Evolutionary conservation across 1,140 invertebrate species (phyloP).

Genomic region (Asbolus verrucosus): DNA sequence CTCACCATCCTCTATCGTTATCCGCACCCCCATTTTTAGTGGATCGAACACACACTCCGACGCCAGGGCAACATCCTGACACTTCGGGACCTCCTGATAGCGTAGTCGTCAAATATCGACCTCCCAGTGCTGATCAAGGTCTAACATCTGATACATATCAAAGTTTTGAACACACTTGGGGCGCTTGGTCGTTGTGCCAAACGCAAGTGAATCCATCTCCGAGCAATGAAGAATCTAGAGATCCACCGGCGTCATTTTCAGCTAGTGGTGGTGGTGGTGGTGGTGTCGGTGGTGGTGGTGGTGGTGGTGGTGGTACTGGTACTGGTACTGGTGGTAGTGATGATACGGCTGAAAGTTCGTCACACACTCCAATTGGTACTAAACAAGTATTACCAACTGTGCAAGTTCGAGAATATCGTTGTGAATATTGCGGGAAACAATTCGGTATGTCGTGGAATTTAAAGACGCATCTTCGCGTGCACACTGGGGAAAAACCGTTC

Average conservation of each 20-base stretch:
- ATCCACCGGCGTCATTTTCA: slow-evolving; percentile 67
- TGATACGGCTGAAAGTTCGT: slow-evolving; percentile 68
- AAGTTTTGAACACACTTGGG: slow-evolving; percentile 70
- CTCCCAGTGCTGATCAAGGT: slow-evolving; percentile 75
- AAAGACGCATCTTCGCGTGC: slow-evolving; percentile 86
- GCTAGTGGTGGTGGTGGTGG: slow-evolving; percentile 49
- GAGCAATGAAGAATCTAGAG: slow-evolving; percentile 60
- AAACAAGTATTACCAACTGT: slow-evolving; percentile 66
- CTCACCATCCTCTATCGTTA: slow-evolving; percentile 75
- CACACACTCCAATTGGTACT: slow-evolving; percentile 66
- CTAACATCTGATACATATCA: slow-evolving; percentile 63
- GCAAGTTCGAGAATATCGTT: slow-evolving; percentile 83
- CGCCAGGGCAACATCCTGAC: slow-evolving; percentile 65
- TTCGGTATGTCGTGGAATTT: slow-evolving; percentile 92
- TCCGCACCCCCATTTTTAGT: slow-evolving; percentile 78
- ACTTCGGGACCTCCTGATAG: slow-evolving; percentile 68
- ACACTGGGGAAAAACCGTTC: slow-evolving; percentile 89
- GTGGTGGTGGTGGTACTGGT: slow-evolving; percentile 48
- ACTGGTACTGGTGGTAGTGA: slow-evolving; percentile 51
- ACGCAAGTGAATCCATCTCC: slow-evolving; percentile 69
- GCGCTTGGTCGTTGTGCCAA: slow-evolving; percentile 76
- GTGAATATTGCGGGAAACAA: slow-evolving; percentile 88
- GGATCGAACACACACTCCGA: slow-evolving; percentile 70
- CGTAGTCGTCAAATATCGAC: slow-evolving; percentile 74
- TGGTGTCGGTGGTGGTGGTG: slow-evolving; percentile 44